Base-by-base conservation (phyloP, 2,113 vertebrate genomes). In the Acinonyx jubatus region DNA sequence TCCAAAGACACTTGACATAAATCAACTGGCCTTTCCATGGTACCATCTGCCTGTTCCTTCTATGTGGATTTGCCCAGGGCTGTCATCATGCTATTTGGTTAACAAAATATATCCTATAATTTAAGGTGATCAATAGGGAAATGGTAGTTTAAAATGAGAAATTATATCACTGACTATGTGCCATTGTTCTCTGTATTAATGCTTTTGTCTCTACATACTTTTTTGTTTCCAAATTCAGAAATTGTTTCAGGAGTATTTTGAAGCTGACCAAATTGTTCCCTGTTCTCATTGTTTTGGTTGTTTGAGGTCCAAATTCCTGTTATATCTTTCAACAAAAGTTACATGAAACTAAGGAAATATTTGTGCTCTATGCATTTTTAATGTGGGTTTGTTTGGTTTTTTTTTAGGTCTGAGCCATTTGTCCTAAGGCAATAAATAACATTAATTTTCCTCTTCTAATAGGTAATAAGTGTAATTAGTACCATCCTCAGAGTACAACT, bases 271-370 rank as follows among this genome's bases (percentile, higher is more conserved):
- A 29, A 57, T 66, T 81, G 12, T 91, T 71, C 61, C 50, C 68
- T 81, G 69, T 15, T 76, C 21, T 88, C n/a, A 36, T 91, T 73
- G 84, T 88, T 74, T 95, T 76, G 31, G 50, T 65, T 95, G 73
- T 90, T 93, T 95, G 38, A 21, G 31, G 50, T 79, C 38, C 63
- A 86, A 73, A 71, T 68, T 97, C 96, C 23, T 61, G 11, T 92
- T 95, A 78, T 23, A 57, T 80, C 74, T 85, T 73, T 86, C 7
- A 23, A 50, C 79, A 88, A 29, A 93, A 81, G 29, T n/a, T 91
- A 65, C 29, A 74, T 81, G 23, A 91, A 94, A 78, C 74, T 61
- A 86, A 97, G 73, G 97, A 86, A n/a, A 41, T 61, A 18, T 88
- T 89, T 93, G 36, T 78, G 78, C 92, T 86, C 79, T 48, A 5